Base-by-base conservation (phyloP, 1,140 invertebrate genomes). In the Drosophila elegans region DNA sequence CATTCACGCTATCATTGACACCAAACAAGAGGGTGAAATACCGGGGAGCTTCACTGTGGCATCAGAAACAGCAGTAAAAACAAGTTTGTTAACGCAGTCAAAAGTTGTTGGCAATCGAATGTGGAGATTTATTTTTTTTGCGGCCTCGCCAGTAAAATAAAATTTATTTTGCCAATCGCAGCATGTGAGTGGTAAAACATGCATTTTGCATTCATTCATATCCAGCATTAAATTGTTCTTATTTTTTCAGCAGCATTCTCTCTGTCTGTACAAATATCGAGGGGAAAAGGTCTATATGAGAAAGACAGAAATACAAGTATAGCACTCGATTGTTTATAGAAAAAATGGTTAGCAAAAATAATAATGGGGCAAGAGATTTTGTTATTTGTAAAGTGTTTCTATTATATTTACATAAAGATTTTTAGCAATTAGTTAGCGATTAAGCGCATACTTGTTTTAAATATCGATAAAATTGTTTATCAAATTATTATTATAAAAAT, bases 1-100 rank as follows among this genome's bases (percentile, higher is more conserved):
- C 80, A 84, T 83, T 84, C 71, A 60, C 80, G 80, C 80, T 84
- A 84, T 83, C 80, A 84, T 83, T 83, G 80, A 76, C 80, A 75
- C 64, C 76, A 72, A 71, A 76, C 71, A 69, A 75, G 69, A 54
- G 39, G 64, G 66, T 21, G 6, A 16, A 41, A 10, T 42, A 13
- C 27, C 25, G 59, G 49, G 57, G 21, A 53, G 57, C 52, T 25
- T 34, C 34, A 32, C 46, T 29, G 49, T 29, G 39, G 48, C 52
- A 21, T 10, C 55, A 27, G 51, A 49, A 81, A 53, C 57, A 61
- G 27, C 59, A 48, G 25, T 44, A 67, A 48, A 52, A 82, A 61
- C 74, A 68, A 59, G 64, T 69, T 69, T 71, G 67, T 71, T 69
- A 69, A 71, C 63, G 63, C 64, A 69, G 67, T 48, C 67, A 69